Evolutionary conservation across 2,888 invertebrate genomes (phyloP), one percentile per base, ranked within the genome.

Genomic region (Lochmaea crataegi): DNA sequence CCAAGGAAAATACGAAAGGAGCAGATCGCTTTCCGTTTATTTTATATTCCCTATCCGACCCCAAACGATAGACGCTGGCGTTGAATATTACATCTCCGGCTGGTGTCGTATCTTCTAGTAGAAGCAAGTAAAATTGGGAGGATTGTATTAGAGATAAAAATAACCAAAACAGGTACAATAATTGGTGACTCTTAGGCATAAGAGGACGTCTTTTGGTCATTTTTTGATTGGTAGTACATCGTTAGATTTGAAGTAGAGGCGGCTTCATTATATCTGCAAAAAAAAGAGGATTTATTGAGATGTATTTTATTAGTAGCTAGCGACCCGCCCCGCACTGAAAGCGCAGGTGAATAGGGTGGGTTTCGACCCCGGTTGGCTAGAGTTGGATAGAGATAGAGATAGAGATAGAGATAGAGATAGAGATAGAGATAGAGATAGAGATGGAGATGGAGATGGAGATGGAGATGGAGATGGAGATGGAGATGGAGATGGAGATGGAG

Each of bases 1-100:
- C 90, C 78, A 96, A 89, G 83, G 93, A 92, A 81, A 92, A 91
- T 16, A 96, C 95, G 86, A 94, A 95, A 85, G 92, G 91, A 1
- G 95, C 95, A 18, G 95, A 95, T 82, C 94, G 90, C 80, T 94
- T 94, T 68, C 91, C 90, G 85, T 95, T 94, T 77, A 94, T 93
- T 84, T 92, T 90, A 87, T 96, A 96, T 80, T 90, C 90, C 64
- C 95, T 89, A 82, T 94, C 93, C 12, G 94, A 94, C 78, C 94
- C 94, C 67, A 94, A 89, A 82, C 92, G 92, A 79, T 93, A 93
- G 66, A 95, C 93, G 56, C 94, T 94, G 41, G 94, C 93, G 86
- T 95, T 94, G 86, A 95, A 92, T 77, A 94, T 90, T 73, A 91
- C 87, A 79, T 91, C 89, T 16, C 93, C 94, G 0, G 93, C 89